phyloP scores from a whole-genome alignment of 1,140 invertebrate genomes.

The Triops cancriformis region DNA sequence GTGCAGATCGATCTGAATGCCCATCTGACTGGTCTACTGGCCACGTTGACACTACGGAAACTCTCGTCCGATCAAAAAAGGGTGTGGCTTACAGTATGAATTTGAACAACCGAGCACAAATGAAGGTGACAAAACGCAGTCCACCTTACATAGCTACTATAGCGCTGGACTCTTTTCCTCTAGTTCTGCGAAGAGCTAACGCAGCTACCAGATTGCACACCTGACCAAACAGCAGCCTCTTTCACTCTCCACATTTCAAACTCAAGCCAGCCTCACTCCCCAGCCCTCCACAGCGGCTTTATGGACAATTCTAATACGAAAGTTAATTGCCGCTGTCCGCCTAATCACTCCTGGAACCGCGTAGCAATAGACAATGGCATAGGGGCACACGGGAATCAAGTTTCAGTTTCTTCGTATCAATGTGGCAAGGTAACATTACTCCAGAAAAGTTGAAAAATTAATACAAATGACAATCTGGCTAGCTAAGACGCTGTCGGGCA shows the following conservation, averaged over 20 bases:
- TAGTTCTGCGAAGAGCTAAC: conserved; percentile 33
- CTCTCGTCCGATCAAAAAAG: conserved; percentile 23
- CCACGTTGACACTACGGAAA: conserved; percentile 27
- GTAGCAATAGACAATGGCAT: conserved; percentile 34
- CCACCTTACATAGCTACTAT: conserved; percentile 4
- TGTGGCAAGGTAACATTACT: conserved; percentile 38
- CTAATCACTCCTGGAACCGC: conserved; percentile 37
- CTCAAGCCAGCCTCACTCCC: not conserved
- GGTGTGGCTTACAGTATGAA: conserved; percentile 38
- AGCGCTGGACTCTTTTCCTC: conserved; percentile 19
- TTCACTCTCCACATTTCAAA: not conserved
- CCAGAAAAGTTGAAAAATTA: not conserved
- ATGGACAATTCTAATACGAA: not conserved
- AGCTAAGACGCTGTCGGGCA: conserved; percentile 43
- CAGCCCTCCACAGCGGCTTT: not conserved
- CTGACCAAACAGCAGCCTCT: conserved; percentile 23
- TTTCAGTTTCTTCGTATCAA: conserved; percentile 36
- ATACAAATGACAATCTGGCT: conserved; percentile 23
- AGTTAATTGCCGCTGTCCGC: conserved; percentile 34
- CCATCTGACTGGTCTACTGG: conserved; percentile 40
- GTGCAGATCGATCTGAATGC: conserved; percentile 46
- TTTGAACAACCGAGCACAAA: conserved; percentile 45
- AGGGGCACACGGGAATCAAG: conserved; percentile 32
- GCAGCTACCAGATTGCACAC: conserved; percentile 29
- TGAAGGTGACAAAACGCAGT: conserved; percentile 40